A percentile compares a stretch with the other conserved stretches of the same genome.
phyloP scores from a whole-genome alignment of 2,888 invertebrate species.

The Sceliomorpha sp. region DNA sequence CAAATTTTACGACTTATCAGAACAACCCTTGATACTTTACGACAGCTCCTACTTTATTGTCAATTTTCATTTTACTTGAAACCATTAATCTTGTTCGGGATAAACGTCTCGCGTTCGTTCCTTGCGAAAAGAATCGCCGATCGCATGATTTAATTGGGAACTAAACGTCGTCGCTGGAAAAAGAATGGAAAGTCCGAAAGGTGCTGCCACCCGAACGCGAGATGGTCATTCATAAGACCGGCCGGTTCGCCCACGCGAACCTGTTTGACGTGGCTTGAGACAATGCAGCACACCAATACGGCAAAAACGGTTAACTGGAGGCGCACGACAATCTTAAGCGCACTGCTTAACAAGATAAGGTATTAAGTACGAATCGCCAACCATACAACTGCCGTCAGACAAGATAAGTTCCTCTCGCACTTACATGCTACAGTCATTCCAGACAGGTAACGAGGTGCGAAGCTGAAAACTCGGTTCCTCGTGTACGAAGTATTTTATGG shows the following conservation, averaged over 20 bases:
- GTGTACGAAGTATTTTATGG: slow-evolving; percentile 27
- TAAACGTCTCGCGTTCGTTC: neutral
- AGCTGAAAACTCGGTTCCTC: slow-evolving; percentile 45
- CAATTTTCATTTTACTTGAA: slow-evolving; percentile 7
- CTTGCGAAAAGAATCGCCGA: neutral
- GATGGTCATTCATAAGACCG: slow-evolving; percentile 64
- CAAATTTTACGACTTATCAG: slow-evolving; percentile 27
- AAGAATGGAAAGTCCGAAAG: slow-evolving; percentile 44
- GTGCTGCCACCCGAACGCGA: slow-evolving; percentile 61
- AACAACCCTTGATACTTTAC: slow-evolving; percentile 18
- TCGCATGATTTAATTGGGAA: neutral
- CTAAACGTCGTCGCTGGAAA: slow-evolving; percentile 5
- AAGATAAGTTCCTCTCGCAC: slow-evolving; percentile 66
- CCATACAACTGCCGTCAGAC: slow-evolving; percentile 66
- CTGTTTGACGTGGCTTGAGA: slow-evolving; percentile 60
- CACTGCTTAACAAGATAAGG: slow-evolving; percentile 77
- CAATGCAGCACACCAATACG: slow-evolving; percentile 61
- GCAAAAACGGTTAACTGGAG: slow-evolving; percentile 60
- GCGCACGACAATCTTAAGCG: slow-evolving; percentile 73
- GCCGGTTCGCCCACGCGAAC: slow-evolving; percentile 68
- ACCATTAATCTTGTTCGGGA: slow-evolving; percentile 8
- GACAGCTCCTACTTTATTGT: slow-evolving; percentile 15
- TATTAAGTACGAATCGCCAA: slow-evolving; percentile 73
- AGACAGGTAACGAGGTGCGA: slow-evolving; percentile 54
- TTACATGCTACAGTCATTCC: slow-evolving; percentile 50